Percentiles rank a stretch among this genome's conserved stretches.
Conservation (phyloP, 2,113 vertebrate genomes). For the Ammodramus savannarum region DNA sequence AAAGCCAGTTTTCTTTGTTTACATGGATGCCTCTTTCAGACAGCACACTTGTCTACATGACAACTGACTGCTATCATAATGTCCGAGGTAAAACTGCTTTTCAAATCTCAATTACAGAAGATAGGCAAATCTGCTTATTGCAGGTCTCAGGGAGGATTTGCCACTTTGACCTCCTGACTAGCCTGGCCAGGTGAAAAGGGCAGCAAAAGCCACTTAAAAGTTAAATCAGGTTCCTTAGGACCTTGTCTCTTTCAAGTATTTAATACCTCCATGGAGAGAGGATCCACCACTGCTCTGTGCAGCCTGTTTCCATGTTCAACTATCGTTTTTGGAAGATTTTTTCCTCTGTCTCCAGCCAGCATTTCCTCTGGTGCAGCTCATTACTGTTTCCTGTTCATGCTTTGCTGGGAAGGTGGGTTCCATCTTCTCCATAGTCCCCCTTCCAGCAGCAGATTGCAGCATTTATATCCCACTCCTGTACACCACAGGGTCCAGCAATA, state of each 20-base stretch:
- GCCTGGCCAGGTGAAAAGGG: background rate
- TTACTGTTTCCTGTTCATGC: background rate
- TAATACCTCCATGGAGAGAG: background rate
- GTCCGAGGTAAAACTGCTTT: background rate
- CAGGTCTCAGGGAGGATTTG: background rate
- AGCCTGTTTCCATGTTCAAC: background rate
- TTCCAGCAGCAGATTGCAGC: background rate
- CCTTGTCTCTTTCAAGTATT: background rate
- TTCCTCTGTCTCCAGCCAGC: background rate
- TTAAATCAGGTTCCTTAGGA: background rate
- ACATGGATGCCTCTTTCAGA: background rate
- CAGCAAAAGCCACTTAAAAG: background rate
- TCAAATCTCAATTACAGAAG: background rate
- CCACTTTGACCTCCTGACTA: background rate
- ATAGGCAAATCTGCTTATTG: background rate
- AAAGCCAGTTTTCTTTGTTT: background rate
- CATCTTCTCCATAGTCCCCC: background rate
- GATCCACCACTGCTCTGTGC: background rate
- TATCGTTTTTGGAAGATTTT: background rate
- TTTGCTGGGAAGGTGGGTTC: background rate
- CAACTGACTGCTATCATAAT: background rate
- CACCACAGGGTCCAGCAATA: fast-evolving
- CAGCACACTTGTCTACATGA: background rate
- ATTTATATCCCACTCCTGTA: background rate
- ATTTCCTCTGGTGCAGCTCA: background rate